phyloP scores from a whole-genome alignment of 2,888 invertebrate species.

The Tetragonula carbonaria region DNA sequence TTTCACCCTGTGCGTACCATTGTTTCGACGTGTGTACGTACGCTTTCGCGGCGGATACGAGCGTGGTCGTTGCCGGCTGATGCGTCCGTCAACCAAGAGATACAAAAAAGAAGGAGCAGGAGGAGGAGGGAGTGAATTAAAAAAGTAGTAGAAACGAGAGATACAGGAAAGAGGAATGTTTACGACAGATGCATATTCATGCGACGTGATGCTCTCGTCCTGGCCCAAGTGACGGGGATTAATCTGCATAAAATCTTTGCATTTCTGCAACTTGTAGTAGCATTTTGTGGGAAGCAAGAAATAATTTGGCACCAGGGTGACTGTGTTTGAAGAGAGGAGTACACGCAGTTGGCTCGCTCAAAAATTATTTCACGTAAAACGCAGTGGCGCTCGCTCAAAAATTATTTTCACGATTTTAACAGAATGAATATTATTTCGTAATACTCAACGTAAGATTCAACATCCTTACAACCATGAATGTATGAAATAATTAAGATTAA shows the following conservation, averaged over 20 bases:
- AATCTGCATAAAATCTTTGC: constrained; percentile 79
- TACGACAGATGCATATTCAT: constrained; percentile 78
- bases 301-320: background rate
- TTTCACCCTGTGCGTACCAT: constrained; percentile 56
- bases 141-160: background rate
- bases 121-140: background rate
- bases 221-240: constrained; percentile 74
- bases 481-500: too few relatives aligned
- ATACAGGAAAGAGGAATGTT: constrained; percentile 68
- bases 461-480: too few relatives aligned
- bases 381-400: background rate
- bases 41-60: constrained; percentile 41
- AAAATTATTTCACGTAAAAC: too few relatives aligned
- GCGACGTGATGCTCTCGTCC: constrained; percentile 60
- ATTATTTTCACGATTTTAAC: too few relatives aligned
- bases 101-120: background rate
- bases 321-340: background rate
- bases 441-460: too few relatives aligned
- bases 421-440: too few relatives aligned
- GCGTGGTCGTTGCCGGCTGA: constrained; percentile 41
- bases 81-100: constrained; percentile 38
- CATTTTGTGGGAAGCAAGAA: background rate
- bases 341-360: background rate
- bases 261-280: constrained; percentile 64
- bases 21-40: constrained; percentile 56